Conservation (phyloP, 2,888 invertebrate genomes). For the Drosophila kanekoi region DNA sequence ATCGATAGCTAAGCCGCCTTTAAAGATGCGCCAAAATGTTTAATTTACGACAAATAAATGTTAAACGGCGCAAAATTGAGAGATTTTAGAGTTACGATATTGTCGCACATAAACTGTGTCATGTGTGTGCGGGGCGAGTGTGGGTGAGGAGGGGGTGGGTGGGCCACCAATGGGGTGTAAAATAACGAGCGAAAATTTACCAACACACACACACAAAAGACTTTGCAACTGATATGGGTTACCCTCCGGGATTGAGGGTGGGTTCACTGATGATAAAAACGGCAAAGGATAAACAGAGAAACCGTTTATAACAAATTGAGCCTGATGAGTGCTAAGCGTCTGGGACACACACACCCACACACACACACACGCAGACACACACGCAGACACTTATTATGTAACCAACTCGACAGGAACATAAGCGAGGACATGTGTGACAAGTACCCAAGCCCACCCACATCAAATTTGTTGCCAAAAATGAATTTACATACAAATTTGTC, state of each 20-base stretch:
- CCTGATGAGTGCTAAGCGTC: constrained; percentile 76
- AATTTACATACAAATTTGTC: constrained; percentile 81
- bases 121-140: constrained; percentile 24
- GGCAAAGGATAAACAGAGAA: constrained; percentile 63
- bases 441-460: constrained; percentile 36
- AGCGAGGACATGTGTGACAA: constrained; percentile 74
- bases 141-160: neutral
- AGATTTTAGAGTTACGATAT: constrained; percentile 75
- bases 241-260: constrained; percentile 14
- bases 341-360: constrained; percentile 37
- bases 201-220: constrained; percentile 48
- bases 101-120: constrained; percentile 69
- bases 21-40: constrained; percentile 66
- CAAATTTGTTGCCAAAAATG: constrained; percentile 32
- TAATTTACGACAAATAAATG: constrained; percentile 81
- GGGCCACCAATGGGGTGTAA: constrained; percentile 71
- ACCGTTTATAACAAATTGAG: constrained; percentile 77
- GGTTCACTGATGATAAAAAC: constrained; percentile 53
- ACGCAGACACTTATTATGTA: neutral
- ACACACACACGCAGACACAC: constrained; percentile 5
- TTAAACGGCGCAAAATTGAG: constrained; percentile 75
- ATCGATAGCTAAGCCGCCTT: constrained; percentile 36
- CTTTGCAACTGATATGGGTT: constrained; percentile 76
- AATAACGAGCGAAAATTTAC: constrained; percentile 72
- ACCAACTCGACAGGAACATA: constrained; percentile 47